Percentiles rank a stretch among this genome's conserved stretches.
Evolutionary conservation across 30 jellyfish, hydroid and myxozoan species (phyloP).

Genomic region (Aurelia aurita complex sp. Pacific): DNA sequence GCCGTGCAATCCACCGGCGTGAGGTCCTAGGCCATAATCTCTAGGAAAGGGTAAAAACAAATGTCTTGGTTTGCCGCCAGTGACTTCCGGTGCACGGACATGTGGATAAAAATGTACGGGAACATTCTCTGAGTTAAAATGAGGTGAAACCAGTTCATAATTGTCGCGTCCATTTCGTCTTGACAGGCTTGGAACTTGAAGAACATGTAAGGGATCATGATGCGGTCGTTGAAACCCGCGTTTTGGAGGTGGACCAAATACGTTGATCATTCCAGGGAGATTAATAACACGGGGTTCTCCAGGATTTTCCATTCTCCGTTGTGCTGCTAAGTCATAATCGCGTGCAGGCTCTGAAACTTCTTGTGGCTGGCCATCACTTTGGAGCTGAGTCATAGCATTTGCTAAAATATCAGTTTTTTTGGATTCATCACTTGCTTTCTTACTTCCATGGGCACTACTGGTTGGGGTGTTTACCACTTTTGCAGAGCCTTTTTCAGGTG

Average conservation of each 20-base stretch:
- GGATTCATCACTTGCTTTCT: slow-evolving; percentile 10
- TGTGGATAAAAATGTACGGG: slow-evolving; percentile 78
- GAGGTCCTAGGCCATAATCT: slow-evolving; percentile 24
- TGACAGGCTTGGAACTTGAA: slow-evolving; percentile 83
- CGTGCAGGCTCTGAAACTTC: slow-evolving; percentile 59
- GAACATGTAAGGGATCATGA: slow-evolving; percentile 86
- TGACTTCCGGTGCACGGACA: slow-evolving; percentile 64
- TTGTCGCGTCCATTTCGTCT: slow-evolving; percentile 62
- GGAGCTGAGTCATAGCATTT: slow-evolving; percentile 52
- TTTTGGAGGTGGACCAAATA: slow-evolving; percentile 97
- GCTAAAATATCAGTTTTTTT: slow-evolving; percentile 85
- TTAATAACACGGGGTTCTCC: slow-evolving; percentile 68
- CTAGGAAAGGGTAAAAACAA: slow-evolving; percentile 75
- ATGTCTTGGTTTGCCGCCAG: slow-evolving; percentile 80
- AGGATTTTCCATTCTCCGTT: slow-evolving; percentile 39
- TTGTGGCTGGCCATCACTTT: slow-evolving; percentile 23
- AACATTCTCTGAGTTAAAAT: slow-evolving; percentile 36
- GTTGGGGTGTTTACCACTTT: slow-evolving; percentile 5
- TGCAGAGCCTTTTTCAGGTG: slow-evolving; percentile 65
- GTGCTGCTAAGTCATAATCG: slow-evolving; percentile 45
- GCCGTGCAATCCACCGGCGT: slow-evolving; percentile 44
- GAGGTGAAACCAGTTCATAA: slow-evolving; percentile 61
- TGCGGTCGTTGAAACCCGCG: slow-evolving; percentile 36
- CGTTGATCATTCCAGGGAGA: slow-evolving; percentile 96
- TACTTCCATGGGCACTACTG: not conserved